These are phyloP conservation scores for Myiozetetes cayanensis DNA, from an alignment of 2,113 vertebrate species.

Conservation along the genomic window DNA sequence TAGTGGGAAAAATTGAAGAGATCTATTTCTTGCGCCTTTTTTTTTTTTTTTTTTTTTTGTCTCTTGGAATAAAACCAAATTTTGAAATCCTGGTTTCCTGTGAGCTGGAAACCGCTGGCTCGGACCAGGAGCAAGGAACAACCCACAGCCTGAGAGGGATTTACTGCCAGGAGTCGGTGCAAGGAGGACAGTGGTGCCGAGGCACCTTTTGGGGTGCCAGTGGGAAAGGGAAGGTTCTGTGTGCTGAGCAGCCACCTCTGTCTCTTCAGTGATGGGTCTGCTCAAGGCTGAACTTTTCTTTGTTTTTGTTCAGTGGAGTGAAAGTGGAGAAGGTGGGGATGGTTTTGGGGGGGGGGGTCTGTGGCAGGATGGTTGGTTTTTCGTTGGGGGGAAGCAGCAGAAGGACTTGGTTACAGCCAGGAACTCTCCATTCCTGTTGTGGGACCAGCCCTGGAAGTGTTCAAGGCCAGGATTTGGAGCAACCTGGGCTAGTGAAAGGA, in stretches of 20 bases:
- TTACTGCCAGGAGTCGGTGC: not conserved
- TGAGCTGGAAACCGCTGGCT: conserved; percentile 51
- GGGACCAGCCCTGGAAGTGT: not conserved
- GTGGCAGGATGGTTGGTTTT: not conserved
- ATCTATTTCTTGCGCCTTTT: not conserved
- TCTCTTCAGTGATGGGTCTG: not conserved
- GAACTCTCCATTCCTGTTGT: not conserved
- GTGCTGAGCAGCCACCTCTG: not conserved
- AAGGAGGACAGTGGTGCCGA: not conserved
- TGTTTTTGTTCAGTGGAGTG: rapidly evolving
- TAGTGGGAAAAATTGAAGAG: conserved; percentile 1
- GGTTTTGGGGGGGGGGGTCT: not conserved
- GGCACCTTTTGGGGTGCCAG: not conserved
- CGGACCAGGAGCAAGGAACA: not conserved
- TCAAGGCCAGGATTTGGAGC: not conserved
- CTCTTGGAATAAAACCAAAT: conserved; percentile 35
- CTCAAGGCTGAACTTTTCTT: not conserved
- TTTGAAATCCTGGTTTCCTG: conserved; percentile 57
- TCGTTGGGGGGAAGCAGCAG: not conserved
- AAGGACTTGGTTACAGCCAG: not conserved
- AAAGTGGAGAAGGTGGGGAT: not conserved
- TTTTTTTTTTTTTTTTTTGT: too few species aligned
- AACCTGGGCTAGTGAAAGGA: not conserved
- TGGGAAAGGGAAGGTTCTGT: not conserved
- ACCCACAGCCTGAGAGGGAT: not conserved